Conservation (phyloP, 2,113 vertebrate species). For the Tonatia bakeri region DNA sequence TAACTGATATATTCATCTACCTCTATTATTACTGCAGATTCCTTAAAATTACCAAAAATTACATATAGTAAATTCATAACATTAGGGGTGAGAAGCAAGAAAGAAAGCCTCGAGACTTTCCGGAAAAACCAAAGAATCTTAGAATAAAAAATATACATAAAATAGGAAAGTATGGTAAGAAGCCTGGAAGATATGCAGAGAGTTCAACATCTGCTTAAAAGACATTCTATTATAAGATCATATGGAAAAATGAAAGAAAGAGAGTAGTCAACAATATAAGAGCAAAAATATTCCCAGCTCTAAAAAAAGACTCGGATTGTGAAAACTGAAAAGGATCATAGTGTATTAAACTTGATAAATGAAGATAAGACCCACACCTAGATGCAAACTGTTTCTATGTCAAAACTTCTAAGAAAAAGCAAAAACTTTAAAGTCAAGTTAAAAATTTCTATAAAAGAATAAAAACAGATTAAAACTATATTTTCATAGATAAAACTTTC, state of each 20-base stretch:
- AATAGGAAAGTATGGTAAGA: background rate
- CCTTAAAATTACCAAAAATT: background rate
- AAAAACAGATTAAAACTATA: background rate
- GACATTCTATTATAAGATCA: background rate
- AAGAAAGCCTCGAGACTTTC: background rate
- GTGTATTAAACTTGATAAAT: background rate
- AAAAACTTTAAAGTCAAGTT: background rate
- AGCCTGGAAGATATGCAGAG: background rate
- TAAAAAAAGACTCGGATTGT: background rate
- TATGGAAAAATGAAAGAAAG: background rate
- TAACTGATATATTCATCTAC: background rate
- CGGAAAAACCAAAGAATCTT: background rate
- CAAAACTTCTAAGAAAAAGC: background rate
- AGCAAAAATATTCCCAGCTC: background rate
- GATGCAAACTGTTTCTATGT: background rate
- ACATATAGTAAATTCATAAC: background rate
- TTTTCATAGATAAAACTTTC: background rate
- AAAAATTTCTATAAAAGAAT: background rate
- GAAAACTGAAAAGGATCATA: background rate
- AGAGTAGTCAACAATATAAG: background rate
- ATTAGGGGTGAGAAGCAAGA: background rate
- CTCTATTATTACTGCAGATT: background rate
- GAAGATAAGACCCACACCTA: background rate
- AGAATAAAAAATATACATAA: background rate
- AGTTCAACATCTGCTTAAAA: background rate